Evolutionary conservation across 2,888 invertebrate genomes (phyloP), one percentile per base, ranked within the genome.

Genomic region (Mellilla xanthometata): DNA sequence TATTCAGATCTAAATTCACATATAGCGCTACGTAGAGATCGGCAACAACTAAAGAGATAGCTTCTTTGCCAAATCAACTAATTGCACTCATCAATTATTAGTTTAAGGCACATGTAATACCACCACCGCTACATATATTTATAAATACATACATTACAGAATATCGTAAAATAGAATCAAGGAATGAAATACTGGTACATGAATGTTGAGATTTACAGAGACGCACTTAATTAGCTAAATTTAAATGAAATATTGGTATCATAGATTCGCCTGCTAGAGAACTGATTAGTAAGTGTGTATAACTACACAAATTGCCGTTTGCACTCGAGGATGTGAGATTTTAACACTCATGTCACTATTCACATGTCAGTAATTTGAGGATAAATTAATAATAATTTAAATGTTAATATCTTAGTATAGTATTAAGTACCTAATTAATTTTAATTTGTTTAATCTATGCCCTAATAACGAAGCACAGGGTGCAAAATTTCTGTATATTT

Each of bases 41-140:
- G 45, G 49, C 47, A 40, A 52, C 42, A 41, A 23, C 36, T 29
- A 12, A 40, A 34, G 29, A 41, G 46, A 46, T 44, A 41, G 44
- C 31, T 38, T 30, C 27, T 42, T 32, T 55, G 55, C 55, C 55
- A 58, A 58, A 49, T 39, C 23, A 35, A 44, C 45, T 51, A 50
- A 58, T 58, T 46, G 33, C 26, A 36, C 29, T 9, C 36, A 53
- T 55, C 15, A 53, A 48, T 52, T 45, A 52, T 45, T 38, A 28
- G 36, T 7, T 36, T 36, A 36, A 26, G 11, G 31, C 39, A 41
- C 42, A 42, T 41, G 34, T 33, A 23, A 40, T 51, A 15, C 41
- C 33, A 29, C 6, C 23, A 24, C 10, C 15, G 19, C 7, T 29
- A 9, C 33, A 28, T n/a, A 8, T 12, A 8, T 3, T n/a, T n/a